A percentile compares a stretch with the other conserved stretches of the same genome.
Evolutionary conservation across 2,888 invertebrate genomes (phyloP).

Genomic region (Strigamia transsilvanica): DNA sequence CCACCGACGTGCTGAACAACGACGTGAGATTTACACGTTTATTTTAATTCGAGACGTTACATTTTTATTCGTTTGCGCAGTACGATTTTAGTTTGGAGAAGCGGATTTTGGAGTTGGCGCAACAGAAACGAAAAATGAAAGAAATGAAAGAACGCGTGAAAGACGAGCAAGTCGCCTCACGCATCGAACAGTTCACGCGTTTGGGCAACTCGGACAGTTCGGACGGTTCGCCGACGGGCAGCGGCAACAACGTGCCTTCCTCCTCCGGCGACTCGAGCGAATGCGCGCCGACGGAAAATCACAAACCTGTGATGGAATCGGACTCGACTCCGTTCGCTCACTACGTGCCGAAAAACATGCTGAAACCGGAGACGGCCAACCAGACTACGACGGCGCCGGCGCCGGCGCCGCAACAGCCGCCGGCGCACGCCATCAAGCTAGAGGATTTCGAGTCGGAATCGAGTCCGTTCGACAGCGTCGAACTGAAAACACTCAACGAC

Average conservation of each 20-base stretch:
- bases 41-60: background rate
- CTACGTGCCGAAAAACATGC: slow-evolving; percentile 55
- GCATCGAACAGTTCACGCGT: slow-evolving; percentile 56
- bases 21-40: slow-evolving; percentile 59
- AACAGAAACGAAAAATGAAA: slow-evolving; percentile 75
- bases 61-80: slow-evolving; percentile 58
- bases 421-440: slow-evolving; percentile 62
- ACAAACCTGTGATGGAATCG: slow-evolving; percentile 4
- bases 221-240: background rate
- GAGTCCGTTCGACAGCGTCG: slow-evolving; percentile 92
- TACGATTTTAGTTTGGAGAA: slow-evolving; percentile 80
- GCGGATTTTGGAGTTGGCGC: slow-evolving; percentile 76
- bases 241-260: background rate
- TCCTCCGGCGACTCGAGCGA: background rate
- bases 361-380: slow-evolving; percentile 51
- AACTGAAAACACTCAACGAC: slow-evolving; percentile 90
- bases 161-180: slow-evolving; percentile 60
- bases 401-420: slow-evolving; percentile 50
- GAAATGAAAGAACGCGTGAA: slow-evolving; percentile 63
- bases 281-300: background rate
- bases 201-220: slow-evolving; percentile 29
- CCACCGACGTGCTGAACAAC: slow-evolving; percentile 58
- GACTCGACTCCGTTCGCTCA: slow-evolving; percentile 30
- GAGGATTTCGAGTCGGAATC: slow-evolving; percentile 92
- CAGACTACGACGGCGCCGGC: background rate